Evolutionary conservation across 2,113 vertebrate species (phyloP), one percentile per base, ranked within the genome.

Genomic region (Pygathrix nemaeus): DNA sequence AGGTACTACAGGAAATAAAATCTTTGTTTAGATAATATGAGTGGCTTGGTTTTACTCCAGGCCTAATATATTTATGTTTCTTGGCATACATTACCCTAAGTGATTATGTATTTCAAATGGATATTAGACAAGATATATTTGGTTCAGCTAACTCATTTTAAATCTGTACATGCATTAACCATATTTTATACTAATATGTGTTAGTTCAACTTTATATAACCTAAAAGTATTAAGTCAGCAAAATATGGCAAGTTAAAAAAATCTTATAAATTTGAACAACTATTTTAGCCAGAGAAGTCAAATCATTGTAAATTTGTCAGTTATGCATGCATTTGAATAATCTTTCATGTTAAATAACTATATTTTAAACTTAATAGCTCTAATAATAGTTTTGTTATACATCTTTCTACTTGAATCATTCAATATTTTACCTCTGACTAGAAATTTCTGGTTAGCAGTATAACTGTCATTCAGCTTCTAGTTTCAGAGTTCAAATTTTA

Each of bases 331-430:
- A 79, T 97, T 96, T 95, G 94, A 97, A 96, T 95, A 96, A 2
- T 57, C 79, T 82, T 96, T 95, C 45, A 94, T 90, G 92, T 96
- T 94, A 96, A 97, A 85, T 97, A 94, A 59, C 88, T 85, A 21
- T 93, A 96, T 97, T 97, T 97, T 97, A 96, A 95, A 52, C 25
- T 10, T 96, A 96, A 94, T 57, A 93, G 35, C 61, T 96, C 64
- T 95, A 98, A 95, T 94, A 97, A 97, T 84, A 88, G 81, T 82
- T 97, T 96, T 95, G 94, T 97, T 90, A 38, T 88, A 88, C 79
- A 79, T 86, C 73, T 90, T 97, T 93, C 95, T 90, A 79, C 59
- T 94, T 97, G 94, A 97, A 90, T 97, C 85, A 92, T 86, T 97
- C 90, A 88, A 38, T 96, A 97, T 97, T 97, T 97, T 94, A 97